Conservation (phyloP, 2,888 invertebrate species). For the Hypomecis punctinalis region DNA sequence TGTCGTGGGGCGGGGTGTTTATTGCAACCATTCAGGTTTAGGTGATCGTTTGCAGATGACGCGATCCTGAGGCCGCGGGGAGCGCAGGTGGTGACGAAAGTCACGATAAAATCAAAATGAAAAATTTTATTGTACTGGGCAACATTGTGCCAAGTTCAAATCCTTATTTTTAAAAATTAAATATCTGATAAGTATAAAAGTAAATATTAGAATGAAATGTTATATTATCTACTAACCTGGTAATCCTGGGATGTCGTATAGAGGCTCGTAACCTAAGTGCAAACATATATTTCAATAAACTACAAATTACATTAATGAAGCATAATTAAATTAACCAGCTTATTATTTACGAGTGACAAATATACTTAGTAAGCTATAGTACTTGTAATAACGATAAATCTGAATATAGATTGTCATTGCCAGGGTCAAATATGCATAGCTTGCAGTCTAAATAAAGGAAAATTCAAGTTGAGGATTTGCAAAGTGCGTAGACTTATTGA, state of each 20-base stretch:
- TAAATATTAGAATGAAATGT: too few species aligned
- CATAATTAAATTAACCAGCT: too few species aligned
- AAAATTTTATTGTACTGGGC: neutral
- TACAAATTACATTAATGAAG: neutral
- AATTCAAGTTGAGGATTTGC: too few species aligned
- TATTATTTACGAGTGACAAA: too few species aligned
- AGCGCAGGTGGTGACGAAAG: conserved; percentile 44
- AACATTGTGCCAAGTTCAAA: too few species aligned
- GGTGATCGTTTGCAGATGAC: conserved; percentile 50
- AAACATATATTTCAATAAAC: neutral
- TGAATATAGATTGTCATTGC: too few species aligned
- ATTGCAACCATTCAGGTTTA: conserved; percentile 52
- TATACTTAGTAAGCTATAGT: too few species aligned
- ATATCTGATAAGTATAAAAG: neutral
- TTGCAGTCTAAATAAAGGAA: too few species aligned
- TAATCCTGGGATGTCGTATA: neutral
- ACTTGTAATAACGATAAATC: too few species aligned
- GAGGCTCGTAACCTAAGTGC: conserved; percentile 8
- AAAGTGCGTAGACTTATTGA: too few species aligned
- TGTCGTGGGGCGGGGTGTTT: conserved; percentile 35
- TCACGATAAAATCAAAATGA: neutral
- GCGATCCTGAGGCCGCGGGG: conserved; percentile 45
- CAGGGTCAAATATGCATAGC: too few species aligned
- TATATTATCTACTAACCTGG: neutral
- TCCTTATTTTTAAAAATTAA: neutral